Evolutionary conservation across 2,113 vertebrate genomes (phyloP), one percentile per base, ranked within the genome.

Genomic region (Vulpes lagopus): DNA sequence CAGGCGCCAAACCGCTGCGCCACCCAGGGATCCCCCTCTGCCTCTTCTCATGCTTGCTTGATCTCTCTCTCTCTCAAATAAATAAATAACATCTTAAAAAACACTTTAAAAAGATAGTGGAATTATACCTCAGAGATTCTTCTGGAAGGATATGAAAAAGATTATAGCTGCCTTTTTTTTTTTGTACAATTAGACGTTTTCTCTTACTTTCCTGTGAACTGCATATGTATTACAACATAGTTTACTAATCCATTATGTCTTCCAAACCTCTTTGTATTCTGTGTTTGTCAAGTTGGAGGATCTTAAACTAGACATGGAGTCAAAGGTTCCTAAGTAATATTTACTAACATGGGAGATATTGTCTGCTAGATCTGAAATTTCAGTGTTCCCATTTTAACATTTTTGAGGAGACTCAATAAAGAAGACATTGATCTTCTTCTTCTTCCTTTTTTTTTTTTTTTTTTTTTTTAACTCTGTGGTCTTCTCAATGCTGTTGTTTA

Each of bases 401-500:
- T 71, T 43, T 55, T 62, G 23, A 74, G 67, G 38, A 95, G 88
- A 73, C 20, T 35, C 79, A 69, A 94, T 92, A 65, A 85, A 89
- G 76, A 89, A 82, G 4, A 57, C 11, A 79, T 95, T 78, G 35
- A 9, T 20, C 5, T 43, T 43, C 43, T 43, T 43, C 43, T 43
- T 43, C 43, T 43, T 43, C 5, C 5, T 43, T 43, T 43, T 43
- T 43, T 43, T 43, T 22, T 14, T 89, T 65, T 38, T 38, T 62
- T 55, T 86, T 27, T 57, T 43, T 55, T 38, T 30, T 60, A 10
- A 49, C n/a, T 30, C 9, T 30, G 11, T 69, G 62, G 32, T 38
- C 83, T 93, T 89, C 23, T 74, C 38, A 22, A 2, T 30, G 43
- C 57, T 90, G 55, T 91, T 93, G 92, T 90, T 96, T 94, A 16